Base-by-base conservation (phyloP, 2,113 vertebrate genomes). In the Cryptomyrus ogoouensis region DNA sequence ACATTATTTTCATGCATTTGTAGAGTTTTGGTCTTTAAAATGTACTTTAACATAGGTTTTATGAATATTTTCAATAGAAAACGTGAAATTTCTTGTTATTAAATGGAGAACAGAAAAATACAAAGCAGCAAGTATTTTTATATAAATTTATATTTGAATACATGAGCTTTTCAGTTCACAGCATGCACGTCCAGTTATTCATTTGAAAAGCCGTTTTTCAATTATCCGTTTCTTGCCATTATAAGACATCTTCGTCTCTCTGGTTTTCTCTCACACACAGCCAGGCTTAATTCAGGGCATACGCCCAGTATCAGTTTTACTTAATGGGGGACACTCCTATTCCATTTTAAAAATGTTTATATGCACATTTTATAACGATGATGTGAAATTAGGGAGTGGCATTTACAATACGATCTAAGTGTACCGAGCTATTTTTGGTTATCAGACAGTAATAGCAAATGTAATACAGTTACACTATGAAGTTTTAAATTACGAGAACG, bases 401-500 rank as follows among this genome's bases (percentile, higher is more conserved):
- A 70, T 70, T 70, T 70, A 70, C 24, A 27, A 66, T 77, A 15
- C 35, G 74, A 77, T 77, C 74, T 70, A 39, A 35, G 74, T 80
- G 74, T 42, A 80, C 74, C 3, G 35, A 80, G 74, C 35, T 80
- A 42, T 42, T 80, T 77, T 80, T 80, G 74, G 74, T 80, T 80
- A 19, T 80, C 35, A 80, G 35, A 80, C 17, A 70, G 74, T 42
- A 42, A 42, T 39, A 80, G 35, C 39, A 17, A 80, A 39, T 19
- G 35, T 80, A 42, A 42, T 42, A 39, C 31, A 47, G 46, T 47
- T 47, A 47, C 46, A 47, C 46, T 9, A 42, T 39, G 15, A 15
- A 35, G 74, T 80, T 80, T 80, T 42, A 80, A 80, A 80, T 80
- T 80, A 80, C 74, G 74, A 35, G 31, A 80, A 80, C 74, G 42